phyloP scores from a whole-genome alignment of 2,888 invertebrate species.

The Erpobdella octoculata region DNA sequence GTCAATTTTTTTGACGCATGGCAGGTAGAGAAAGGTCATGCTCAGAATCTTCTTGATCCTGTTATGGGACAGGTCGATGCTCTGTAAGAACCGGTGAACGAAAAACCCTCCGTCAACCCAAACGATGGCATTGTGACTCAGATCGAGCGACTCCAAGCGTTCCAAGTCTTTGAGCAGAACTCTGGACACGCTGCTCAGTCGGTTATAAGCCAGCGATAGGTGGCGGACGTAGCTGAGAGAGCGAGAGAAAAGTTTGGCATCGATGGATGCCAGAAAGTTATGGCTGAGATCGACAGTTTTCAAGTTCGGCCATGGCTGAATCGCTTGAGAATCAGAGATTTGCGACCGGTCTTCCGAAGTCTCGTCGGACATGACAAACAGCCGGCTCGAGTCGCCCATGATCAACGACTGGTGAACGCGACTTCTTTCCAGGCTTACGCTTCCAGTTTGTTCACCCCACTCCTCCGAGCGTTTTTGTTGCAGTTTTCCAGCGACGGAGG shows the following conservation, averaged over 20 bases:
- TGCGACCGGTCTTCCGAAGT: neutral
- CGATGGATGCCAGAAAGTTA: conserved; percentile 29
- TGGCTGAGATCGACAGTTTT: conserved; percentile 32
- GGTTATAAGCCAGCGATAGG: conserved; percentile 30
- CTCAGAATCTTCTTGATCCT: conserved; percentile 33
- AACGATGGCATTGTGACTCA: conserved; percentile 32
- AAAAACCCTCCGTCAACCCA: conserved; percentile 38
- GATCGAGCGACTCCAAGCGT: conserved; percentile 30
- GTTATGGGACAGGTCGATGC: conserved; percentile 34
- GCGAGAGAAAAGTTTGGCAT: conserved; percentile 20
- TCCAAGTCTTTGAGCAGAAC: conserved; percentile 31
- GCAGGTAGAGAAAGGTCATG: conserved; percentile 36
- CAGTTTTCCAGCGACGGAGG: neutral
- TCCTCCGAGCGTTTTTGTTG: neutral
- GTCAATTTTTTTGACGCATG: conserved; percentile 30
- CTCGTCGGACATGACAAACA: neutral
- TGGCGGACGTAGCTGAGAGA: conserved; percentile 25
- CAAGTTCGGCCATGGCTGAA: conserved; percentile 27
- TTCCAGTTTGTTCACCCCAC: neutral
- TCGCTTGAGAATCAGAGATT: neutral
- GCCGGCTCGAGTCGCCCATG: neutral
- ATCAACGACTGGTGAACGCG: neutral
- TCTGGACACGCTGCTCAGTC: conserved; percentile 30
- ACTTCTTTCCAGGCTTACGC: neutral
- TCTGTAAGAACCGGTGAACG: conserved; percentile 22